Evolutionary conservation across 2,888 invertebrate genomes (phyloP).

Genomic region (Brachynemurus nebulosus): DNA sequence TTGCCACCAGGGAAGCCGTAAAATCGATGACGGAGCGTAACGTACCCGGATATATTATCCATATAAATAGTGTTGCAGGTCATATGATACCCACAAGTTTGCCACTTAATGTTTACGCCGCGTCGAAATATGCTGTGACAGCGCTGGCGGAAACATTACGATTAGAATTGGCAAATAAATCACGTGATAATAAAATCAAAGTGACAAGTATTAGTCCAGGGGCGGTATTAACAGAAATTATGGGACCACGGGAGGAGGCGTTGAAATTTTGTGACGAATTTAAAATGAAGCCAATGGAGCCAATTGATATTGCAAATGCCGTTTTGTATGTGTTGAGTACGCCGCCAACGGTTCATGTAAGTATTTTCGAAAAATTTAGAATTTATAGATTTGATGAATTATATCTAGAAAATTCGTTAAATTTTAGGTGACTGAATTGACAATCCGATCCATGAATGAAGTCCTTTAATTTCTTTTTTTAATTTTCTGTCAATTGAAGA

Average conservation of each 20-base stretch:
- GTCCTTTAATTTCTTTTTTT: too few species aligned
- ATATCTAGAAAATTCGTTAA: not conserved
- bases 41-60: constrained; percentile 17
- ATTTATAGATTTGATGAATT: not conserved
- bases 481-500: too few species aligned
- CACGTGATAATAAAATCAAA: constrained; percentile 23
- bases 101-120: constrained; percentile 30
- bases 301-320: not conserved
- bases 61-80: constrained; percentile 17
- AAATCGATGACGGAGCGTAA: constrained; percentile 10
- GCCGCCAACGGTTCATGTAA: not conserved
- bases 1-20: constrained; percentile 7
- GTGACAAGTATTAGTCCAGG: constrained; percentile 13
- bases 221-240: not conserved
- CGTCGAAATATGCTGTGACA: constrained; percentile 32
- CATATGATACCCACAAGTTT: constrained; percentile 11
- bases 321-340: not conserved
- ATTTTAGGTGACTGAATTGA: not conserved
- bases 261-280: too few species aligned
- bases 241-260: not conserved
- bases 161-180: constrained; percentile 29
- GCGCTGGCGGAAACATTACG: constrained; percentile 31
- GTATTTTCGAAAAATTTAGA: too few species aligned
- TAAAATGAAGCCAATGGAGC: not conserved
- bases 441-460: not conserved